Percentiles rank a stretch among this genome's conserved stretches.
Evolutionary conservation across 2,888 invertebrate genomes (phyloP).

Genomic region (Mellilla xanthometata): DNA sequence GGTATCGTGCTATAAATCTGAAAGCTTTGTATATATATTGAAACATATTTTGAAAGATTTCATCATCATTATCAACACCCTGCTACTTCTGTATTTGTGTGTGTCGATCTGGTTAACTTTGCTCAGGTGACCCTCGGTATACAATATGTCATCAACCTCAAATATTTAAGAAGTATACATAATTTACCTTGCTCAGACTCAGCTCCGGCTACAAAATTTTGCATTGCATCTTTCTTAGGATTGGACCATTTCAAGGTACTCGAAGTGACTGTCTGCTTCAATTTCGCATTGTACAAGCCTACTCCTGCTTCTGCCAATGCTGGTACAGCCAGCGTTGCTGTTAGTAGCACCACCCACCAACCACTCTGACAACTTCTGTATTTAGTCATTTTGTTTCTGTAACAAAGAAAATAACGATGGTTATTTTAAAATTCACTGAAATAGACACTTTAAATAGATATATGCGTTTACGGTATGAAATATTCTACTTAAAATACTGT

Average conservation of each 20-base stretch:
- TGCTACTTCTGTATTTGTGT: too few species aligned
- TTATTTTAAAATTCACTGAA: not conserved
- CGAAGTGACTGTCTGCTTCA: conserved; percentile 89
- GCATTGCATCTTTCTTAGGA: conserved; percentile 62
- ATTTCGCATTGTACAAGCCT: conserved; percentile 66
- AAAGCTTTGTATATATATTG: too few species aligned
- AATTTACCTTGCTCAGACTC: conserved; percentile 59
- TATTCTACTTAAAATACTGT: too few species aligned
- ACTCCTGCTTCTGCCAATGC: conserved; percentile 59
- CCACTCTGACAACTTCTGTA: conserved; percentile 61
- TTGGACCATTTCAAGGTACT: conserved; percentile 90
- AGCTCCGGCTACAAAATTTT: conserved; percentile 86
- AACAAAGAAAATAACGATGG: conserved; percentile 34
- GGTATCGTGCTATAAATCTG: too few species aligned
- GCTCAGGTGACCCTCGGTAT: too few species aligned
- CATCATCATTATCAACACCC: too few species aligned
- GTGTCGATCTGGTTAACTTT: too few species aligned
- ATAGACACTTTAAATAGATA: too few species aligned
- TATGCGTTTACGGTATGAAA: too few species aligned
- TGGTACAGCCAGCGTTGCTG: conserved; percentile 57
- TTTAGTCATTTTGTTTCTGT: conserved; percentile 60
- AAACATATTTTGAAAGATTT: too few species aligned
- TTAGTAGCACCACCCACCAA: conserved; percentile 68
- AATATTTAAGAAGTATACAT: not conserved
- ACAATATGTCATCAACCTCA: too few species aligned